A percentile compares a stretch with the other conserved stretches of the same genome.
Evolutionary conservation across 1,140 invertebrate species (phyloP).

Genomic region (Conopomorpha cramerella): DNA sequence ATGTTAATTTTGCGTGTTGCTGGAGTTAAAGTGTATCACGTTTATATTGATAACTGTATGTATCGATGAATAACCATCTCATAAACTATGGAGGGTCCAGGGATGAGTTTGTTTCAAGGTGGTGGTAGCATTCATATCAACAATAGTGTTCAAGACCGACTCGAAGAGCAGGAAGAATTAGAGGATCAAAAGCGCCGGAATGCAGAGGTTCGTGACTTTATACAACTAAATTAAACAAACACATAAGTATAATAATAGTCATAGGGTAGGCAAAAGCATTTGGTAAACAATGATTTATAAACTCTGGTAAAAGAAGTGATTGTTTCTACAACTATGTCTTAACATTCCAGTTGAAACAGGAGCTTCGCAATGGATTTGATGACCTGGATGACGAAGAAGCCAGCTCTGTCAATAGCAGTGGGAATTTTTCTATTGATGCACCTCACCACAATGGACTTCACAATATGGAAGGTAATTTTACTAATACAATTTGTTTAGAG

Average conservation of each 20-base stretch:
- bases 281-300: no score
- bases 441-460: slow-evolving; percentile 30
- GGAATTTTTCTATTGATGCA: slow-evolving; percentile 39
- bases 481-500: no score
- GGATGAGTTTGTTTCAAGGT: slow-evolving; percentile 64
- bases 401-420: slow-evolving; percentile 56
- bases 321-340: slow-evolving; percentile 5
- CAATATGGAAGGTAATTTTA: not conserved
- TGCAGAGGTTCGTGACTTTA: slow-evolving; percentile 46
- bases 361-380: slow-evolving; percentile 62
- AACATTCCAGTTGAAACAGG: slow-evolving; percentile 51
- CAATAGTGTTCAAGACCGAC: slow-evolving; percentile 55
- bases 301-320: no score
- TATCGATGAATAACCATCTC: no score
- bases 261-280: no score
- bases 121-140: slow-evolving; percentile 61
- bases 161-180: slow-evolving; percentile 62
- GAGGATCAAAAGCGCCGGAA: slow-evolving; percentile 63
- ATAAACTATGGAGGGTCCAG: slow-evolving; percentile 54
- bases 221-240: not conserved
- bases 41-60: no score
- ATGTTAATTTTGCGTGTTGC: no score
- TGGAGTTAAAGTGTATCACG: no score
- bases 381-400: slow-evolving; percentile 63
- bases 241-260: no score